Evolutionary conservation across 1,140 invertebrate species (phyloP).

Genomic region (Diachasmimorpha longicaudata): DNA sequence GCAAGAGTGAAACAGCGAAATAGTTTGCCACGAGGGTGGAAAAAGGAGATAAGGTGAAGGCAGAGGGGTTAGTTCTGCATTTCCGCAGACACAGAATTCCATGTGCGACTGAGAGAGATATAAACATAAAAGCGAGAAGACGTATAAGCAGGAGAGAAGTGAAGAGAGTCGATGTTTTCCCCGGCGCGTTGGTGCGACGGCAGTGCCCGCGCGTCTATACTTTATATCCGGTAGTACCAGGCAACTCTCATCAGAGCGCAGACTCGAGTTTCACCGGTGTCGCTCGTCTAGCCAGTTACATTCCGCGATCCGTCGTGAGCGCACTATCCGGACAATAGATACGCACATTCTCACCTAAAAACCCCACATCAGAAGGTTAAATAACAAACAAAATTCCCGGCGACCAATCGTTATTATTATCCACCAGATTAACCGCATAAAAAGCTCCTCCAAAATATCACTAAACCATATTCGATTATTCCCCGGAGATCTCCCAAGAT

Average conservation of each 20-base stretch:
- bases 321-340: neutral
- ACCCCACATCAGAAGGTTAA: neutral
- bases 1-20: neutral
- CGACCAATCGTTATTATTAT: neutral
- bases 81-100: neutral
- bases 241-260: constrained; percentile 44
- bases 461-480: too few relatives aligned
- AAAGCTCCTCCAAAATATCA: too few relatives aligned
- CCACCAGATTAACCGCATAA: too few relatives aligned
- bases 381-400: neutral
- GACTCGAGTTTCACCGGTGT: constrained; percentile 46
- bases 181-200: constrained; percentile 22
- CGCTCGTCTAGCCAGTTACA: constrained; percentile 50
- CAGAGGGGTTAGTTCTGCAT: neutral
- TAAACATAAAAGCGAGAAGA: neutral
- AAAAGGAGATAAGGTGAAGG: neutral
- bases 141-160: neutral
- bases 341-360: neutral
- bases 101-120: neutral
- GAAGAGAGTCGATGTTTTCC: constrained; percentile 16
- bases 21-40: neutral
- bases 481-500: too few relatives aligned
- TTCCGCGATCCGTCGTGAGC: constrained; percentile 51
- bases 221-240: constrained; percentile 46
- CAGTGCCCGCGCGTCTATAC: constrained; percentile 41